Percentiles rank a stretch among this genome's conserved stretches.
These are phyloP conservation scores for Pinna nobilis DNA, from an alignment of 1,140 invertebrate genomes.

Conservation along the genomic window DNA sequence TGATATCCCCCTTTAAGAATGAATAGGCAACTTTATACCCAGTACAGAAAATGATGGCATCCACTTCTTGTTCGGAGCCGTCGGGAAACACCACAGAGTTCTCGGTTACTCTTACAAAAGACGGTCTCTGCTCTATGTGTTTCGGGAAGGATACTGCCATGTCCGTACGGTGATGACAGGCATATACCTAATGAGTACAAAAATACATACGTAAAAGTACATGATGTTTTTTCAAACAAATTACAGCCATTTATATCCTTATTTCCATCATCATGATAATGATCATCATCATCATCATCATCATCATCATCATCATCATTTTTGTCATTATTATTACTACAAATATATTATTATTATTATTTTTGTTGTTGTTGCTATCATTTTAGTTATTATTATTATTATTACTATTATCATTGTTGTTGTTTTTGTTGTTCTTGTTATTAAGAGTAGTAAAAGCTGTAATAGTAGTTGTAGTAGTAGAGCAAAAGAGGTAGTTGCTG, in stretches of 20 bases:
- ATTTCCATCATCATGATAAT: neutral
- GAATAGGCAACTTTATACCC: conserved; percentile 21
- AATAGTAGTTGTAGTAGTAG: conserved; percentile 59
- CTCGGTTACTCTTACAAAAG: neutral
- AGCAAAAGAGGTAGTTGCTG: no score
- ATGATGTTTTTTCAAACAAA: conserved; percentile 13
- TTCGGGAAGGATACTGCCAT: conserved; percentile 8
- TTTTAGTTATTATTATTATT: no score
- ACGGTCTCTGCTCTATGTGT: conserved; percentile 3
- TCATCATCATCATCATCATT: no score
- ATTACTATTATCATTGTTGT: no score
- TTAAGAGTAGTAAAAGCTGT: no score
- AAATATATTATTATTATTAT: no score
- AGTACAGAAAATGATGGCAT: conserved; percentile 23
- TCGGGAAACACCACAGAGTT: conserved; percentile 11
- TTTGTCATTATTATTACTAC: no score
- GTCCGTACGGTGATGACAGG: conserved; percentile 9
- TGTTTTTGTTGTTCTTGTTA: no score
- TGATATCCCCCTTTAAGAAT: conserved; percentile 11
- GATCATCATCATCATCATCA: no score
- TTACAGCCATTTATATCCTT: neutral
- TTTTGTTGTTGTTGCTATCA: no score
- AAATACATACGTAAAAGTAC: neutral
- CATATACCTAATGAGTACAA: neutral
- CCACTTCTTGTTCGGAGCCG: conserved; percentile 2